phyloP scores from a whole-genome alignment of 2,888 invertebrate genomes.

The Odontocerum albicorne region DNA sequence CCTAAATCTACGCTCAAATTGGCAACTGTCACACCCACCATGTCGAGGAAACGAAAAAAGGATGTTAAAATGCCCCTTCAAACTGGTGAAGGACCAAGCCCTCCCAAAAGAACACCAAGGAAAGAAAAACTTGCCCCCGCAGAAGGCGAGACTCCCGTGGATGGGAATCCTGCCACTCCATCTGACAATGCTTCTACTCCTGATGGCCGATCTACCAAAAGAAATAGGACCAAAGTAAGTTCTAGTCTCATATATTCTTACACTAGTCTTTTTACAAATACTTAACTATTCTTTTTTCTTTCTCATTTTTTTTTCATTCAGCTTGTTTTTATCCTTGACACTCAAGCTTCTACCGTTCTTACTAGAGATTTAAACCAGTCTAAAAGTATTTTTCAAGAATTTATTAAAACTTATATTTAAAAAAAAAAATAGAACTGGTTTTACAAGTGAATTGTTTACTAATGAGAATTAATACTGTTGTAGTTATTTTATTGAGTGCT shows the following conservation, averaged over 20 bases:
- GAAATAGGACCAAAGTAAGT: conserved; percentile 54
- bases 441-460: too few relatives aligned
- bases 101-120: conserved; percentile 43
- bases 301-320: neutral
- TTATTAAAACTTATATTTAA: too few relatives aligned
- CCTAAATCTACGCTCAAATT: conserved; percentile 55
- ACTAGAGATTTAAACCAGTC: too few relatives aligned
- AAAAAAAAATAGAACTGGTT: too few relatives aligned
- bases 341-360: too few relatives aligned
- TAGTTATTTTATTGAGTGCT: too few relatives aligned
- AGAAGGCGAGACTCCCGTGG: neutral
- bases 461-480: too few relatives aligned
- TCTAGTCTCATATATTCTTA: neutral
- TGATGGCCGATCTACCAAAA: conserved; percentile 49
- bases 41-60: conserved; percentile 57
- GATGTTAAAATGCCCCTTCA: conserved; percentile 48
- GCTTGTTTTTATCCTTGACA: too few relatives aligned
- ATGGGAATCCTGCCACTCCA: conserved; percentile 1
- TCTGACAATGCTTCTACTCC: conserved; percentile 42
- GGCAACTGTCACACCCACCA: conserved; percentile 59
- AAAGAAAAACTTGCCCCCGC: conserved; percentile 34
- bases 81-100: conserved; percentile 44
- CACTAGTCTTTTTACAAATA: neutral
- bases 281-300: neutral
- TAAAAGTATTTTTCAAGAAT: too few relatives aligned